A percentile compares a stretch with the other conserved stretches of the same genome.
These are phyloP conservation scores for Pipistrellus nathusii DNA, from an alignment of 2,797 vertebrate species.

Conservation along the genomic window DNA sequence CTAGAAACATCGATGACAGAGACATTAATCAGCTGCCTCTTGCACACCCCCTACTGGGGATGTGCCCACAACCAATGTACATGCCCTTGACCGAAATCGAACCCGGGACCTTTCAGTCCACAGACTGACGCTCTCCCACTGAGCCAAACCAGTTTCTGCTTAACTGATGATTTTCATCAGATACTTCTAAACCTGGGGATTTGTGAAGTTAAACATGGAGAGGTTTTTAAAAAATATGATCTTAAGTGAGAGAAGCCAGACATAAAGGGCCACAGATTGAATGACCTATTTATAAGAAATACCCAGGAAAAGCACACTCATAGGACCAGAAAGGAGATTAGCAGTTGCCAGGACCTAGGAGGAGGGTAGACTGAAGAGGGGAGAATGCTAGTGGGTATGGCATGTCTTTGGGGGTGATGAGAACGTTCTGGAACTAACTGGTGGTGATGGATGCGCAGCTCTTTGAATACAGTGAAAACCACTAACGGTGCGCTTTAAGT, in stretches of 20 bases:
- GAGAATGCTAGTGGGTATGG: background rate
- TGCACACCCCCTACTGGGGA: too few relatives aligned
- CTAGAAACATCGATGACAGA: too few relatives aligned
- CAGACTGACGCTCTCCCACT: too few relatives aligned
- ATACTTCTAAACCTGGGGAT: background rate
- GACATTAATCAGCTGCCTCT: too few relatives aligned
- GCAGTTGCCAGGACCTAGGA: background rate
- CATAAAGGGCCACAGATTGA: background rate
- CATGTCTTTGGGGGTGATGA: background rate
- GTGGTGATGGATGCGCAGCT: background rate
- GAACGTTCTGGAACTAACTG: slow-evolving; percentile 10
- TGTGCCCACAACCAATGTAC: too few relatives aligned
- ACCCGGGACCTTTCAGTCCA: too few relatives aligned
- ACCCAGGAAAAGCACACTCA: background rate
- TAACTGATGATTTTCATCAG: slow-evolving; percentile 36
- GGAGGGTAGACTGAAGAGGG: background rate
- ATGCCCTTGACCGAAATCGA: too few relatives aligned
- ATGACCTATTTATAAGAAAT: background rate
- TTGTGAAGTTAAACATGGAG: slow-evolving; percentile 29
- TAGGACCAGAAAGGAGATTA: background rate
- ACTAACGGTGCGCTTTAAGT: background rate
- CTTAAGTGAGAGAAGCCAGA: slow-evolving; percentile 39
- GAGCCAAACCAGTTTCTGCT: background rate
- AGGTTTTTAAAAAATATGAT: background rate
- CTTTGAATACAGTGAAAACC: background rate